Conservation (phyloP, 1,140 invertebrate species). For the Physella acuta region DNA sequence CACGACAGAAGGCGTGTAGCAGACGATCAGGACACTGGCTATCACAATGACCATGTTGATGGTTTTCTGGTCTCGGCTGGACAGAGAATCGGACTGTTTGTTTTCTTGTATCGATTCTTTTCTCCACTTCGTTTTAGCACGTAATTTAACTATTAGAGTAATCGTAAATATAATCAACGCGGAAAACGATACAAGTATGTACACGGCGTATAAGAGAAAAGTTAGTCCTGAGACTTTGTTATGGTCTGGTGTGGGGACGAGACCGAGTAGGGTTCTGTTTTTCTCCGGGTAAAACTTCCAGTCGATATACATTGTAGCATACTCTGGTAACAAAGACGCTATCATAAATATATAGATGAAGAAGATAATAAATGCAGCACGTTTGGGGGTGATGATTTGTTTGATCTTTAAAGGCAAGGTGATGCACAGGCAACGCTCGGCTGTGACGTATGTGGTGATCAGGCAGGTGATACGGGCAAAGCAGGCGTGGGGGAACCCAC, state of each 20-base stretch:
- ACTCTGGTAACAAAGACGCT: background rate
- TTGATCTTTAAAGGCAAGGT: no score
- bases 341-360: background rate
- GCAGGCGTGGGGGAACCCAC: background rate
- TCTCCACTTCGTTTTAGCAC: constrained; percentile 1
- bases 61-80: background rate
- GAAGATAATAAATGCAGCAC: background rate
- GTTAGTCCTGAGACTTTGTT: background rate
- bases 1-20: background rate
- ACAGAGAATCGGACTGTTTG: background rate
- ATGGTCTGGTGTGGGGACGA: background rate
- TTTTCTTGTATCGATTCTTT: background rate
- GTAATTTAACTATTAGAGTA: background rate
- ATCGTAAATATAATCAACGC: background rate
- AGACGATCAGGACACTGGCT: background rate
- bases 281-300: background rate
- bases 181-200: background rate
- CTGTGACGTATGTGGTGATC: background rate
- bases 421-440: no score
- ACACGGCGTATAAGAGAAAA: background rate
- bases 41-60: no score
- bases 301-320: background rate
- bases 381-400: no score
- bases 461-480: background rate
- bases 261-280: background rate